Base-by-base conservation (phyloP, 2,888 invertebrate genomes). In the Chorisops tibialis region DNA sequence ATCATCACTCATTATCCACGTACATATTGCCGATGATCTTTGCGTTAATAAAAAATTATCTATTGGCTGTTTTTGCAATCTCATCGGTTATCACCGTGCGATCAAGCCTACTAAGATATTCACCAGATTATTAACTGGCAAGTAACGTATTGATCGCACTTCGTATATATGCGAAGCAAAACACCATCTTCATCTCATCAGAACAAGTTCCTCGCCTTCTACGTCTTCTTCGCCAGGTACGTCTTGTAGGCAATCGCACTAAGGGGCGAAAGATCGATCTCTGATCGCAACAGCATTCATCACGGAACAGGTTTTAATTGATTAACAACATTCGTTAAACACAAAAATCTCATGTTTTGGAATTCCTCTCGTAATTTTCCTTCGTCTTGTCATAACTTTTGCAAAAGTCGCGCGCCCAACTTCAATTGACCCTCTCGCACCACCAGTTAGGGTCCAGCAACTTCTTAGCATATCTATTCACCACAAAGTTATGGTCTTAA, bases 271-370 rank as follows among this genome's bases (percentile, higher is more conserved):
- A 59, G 61, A 63, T 63, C 60, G 63, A 63, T 63, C 60, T 61
- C 54, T 45, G 54, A 61, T 56, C 62, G 62, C 54, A 39, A 56
- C 30, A 58, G 45, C 64, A 64, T 64, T 64, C 59, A 64, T 64
- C 64, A 64, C 45, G 52, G 51, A 64, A 64, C 64, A 59, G 64
- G 64, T 64, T 64, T 61, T 64, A 62, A 64, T 62, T 64, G 64
- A 64, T 64, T 64, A 62, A 59, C 64, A 64, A 64, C 64, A 64
- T 62, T 64, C 62, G 59, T 64, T 64, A 54, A 62, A 64, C 62
- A 64, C 59, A 60, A 62, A 30, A 64, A 62, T 59, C 49, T 59
- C 62, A 41, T 64, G 62, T 64, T 64, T 62, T 64, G 38, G 39
- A 49, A 43, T 56, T 43, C 56, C 43, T 59, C 50, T 59, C 63